A percentile compares a stretch with the other conserved stretches of the same genome.
Conservation (phyloP, 35 echinoderm and acorn worm species). For the Strongylocentrotus purpuratus region DNA sequence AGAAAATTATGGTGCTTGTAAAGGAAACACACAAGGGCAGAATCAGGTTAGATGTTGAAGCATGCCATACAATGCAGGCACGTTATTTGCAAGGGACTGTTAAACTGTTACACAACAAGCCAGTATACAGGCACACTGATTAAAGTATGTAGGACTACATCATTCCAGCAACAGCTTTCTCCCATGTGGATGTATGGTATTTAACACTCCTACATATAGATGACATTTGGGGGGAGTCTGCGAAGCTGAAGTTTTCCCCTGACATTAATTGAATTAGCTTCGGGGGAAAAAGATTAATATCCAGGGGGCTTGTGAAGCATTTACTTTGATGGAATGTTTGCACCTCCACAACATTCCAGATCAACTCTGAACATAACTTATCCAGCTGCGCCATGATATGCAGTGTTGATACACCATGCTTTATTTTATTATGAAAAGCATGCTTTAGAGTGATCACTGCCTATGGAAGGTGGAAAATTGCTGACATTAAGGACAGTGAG, state of each 20-base stretch:
- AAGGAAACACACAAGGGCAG: neutral
- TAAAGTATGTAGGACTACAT: neutral
- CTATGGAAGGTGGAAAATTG: too few species aligned
- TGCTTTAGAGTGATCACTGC: too few species aligned
- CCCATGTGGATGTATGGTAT: neutral
- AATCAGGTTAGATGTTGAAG: neutral
- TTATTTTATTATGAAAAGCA: too few species aligned
- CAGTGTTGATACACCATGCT: too few species aligned
- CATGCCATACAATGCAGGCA: neutral
- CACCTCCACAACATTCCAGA: neutral
- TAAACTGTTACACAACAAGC: neutral
- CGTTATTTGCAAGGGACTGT: neutral
- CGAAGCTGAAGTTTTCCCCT: neutral
- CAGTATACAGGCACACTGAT: neutral
- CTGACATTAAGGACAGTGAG: too few species aligned
- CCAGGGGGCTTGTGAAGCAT: neutral
- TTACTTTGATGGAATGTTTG: neutral
- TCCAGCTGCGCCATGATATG: neutral
- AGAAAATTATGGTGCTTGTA: neutral
- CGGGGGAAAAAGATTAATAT: neutral
- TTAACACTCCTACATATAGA: neutral
- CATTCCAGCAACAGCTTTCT: neutral
- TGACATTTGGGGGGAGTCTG: slow-evolving; percentile 4
- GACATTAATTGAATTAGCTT: slow-evolving; percentile 33
- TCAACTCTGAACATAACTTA: neutral